phyloP scores from a whole-genome alignment of 2,113 vertebrate genomes.

The Scophthalmus maximus region DNA sequence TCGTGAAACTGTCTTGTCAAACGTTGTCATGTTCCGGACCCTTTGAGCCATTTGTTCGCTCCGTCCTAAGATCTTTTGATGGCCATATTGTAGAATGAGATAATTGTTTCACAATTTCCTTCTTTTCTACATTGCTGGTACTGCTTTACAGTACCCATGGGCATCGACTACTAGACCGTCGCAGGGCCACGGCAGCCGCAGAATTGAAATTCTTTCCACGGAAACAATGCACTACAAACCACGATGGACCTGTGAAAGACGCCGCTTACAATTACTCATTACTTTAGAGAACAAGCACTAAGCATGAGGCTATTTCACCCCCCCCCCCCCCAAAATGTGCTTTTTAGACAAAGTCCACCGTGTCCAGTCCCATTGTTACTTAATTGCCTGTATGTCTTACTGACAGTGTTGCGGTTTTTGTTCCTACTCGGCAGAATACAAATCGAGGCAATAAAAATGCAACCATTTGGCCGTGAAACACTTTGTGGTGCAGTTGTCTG shows the following conservation, averaged over 20 bases:
- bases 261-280: too few species aligned
- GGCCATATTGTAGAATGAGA: too few species aligned
- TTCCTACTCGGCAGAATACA: not conserved
- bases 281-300: too few species aligned
- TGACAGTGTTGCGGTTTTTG: not conserved
- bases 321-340: not conserved
- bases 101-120: not conserved
- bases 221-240: too few species aligned
- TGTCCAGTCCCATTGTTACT: not conserved
- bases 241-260: too few species aligned
- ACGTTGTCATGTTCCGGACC: not conserved
- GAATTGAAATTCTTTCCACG: too few species aligned
- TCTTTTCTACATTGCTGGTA: not conserved
- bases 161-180: too few species aligned
- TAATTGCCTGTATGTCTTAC: conserved; percentile 3
- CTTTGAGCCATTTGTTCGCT: not conserved
- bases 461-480: not conserved
- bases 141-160: too few species aligned
- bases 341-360: not conserved
- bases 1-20: not conserved
- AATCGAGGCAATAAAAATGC: not conserved
- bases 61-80: not conserved
- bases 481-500: not conserved
- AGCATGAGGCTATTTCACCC: not conserved
- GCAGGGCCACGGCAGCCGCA: too few species aligned